Percentiles rank a stretch among this genome's conserved stretches.
These are phyloP conservation scores for Drosophila asahinai DNA, from an alignment of 1,140 invertebrate species.

Conservation along the genomic window DNA sequence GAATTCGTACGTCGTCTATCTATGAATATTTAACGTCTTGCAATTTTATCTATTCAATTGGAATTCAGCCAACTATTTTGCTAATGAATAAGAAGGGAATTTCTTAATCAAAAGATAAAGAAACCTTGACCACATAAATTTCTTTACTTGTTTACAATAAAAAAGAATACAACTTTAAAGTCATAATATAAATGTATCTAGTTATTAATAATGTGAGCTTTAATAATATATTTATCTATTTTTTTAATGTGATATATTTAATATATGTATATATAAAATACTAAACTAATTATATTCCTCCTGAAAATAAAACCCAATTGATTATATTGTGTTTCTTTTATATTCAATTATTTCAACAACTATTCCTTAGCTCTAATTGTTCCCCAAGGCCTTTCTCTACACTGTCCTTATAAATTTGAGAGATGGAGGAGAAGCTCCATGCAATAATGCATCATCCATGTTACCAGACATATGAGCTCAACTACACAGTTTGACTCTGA, in stretches of 20 bases:
- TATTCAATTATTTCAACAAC: too few species aligned
- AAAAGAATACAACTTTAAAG: neutral
- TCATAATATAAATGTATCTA: neutral
- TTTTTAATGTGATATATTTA: too few species aligned
- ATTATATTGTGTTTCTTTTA: too few species aligned
- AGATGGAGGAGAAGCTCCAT: neutral
- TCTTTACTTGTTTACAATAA: neutral
- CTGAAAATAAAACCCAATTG: neutral
- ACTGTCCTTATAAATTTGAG: neutral
- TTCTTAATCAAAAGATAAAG: neutral
- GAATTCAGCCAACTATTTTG: conserved; percentile 29
- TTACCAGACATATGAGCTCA: conserved; percentile 28
- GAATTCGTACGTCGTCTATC: conserved; percentile 37
- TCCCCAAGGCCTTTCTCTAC: neutral
- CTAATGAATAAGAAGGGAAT: conserved; percentile 21
- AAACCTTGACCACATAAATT: neutral
- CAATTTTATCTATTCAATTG: conserved; percentile 25
- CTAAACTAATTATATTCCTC: too few species aligned
- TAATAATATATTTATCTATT: neutral
- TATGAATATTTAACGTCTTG: conserved; percentile 46
- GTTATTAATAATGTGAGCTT: too few species aligned
- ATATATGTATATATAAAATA: neutral
- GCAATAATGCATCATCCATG: conserved; percentile 25
- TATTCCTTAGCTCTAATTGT: too few species aligned
- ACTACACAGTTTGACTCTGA: conserved; percentile 28